phyloP scores from a whole-genome alignment of 92 coral and sea anemone species.

The Umimayanthus chanpuru region DNA sequence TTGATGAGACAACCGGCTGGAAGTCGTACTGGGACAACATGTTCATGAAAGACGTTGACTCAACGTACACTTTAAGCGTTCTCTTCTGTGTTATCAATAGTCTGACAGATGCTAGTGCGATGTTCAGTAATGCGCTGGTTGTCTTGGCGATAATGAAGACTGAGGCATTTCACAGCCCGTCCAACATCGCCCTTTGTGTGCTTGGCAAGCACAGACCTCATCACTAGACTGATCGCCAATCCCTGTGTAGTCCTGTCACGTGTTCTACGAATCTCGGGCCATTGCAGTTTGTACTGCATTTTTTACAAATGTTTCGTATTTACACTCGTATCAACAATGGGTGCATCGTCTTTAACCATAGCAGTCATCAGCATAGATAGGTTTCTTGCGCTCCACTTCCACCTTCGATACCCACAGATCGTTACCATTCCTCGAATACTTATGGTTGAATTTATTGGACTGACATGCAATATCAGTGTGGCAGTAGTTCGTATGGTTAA shows the following conservation, averaged over 20 bases:
- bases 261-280: neutral
- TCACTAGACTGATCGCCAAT: neutral
- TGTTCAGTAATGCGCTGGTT: neutral
- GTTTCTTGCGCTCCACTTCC: neutral
- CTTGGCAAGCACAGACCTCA: neutral
- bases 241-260: neutral
- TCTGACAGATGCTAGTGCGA: neutral
- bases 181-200: slow-evolving; percentile 1
- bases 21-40: no score
- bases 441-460: neutral
- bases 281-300: neutral
- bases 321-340: no score
- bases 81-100: neutral
- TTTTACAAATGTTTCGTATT: neutral
- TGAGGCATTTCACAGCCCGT: neutral
- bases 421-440: slow-evolving; percentile 3
- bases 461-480: neutral
- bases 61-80: neutral
- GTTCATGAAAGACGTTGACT: neutral
- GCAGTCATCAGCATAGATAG: neutral
- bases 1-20: no score
- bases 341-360: neutral
- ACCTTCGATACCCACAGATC: slow-evolving; percentile 7
- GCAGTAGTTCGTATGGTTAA: neutral
- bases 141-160: neutral